Evolutionary conservation across 2,888 invertebrate genomes (phyloP), one percentile per base, ranked within the genome.

Genomic region (Tenthredo notha): DNA sequence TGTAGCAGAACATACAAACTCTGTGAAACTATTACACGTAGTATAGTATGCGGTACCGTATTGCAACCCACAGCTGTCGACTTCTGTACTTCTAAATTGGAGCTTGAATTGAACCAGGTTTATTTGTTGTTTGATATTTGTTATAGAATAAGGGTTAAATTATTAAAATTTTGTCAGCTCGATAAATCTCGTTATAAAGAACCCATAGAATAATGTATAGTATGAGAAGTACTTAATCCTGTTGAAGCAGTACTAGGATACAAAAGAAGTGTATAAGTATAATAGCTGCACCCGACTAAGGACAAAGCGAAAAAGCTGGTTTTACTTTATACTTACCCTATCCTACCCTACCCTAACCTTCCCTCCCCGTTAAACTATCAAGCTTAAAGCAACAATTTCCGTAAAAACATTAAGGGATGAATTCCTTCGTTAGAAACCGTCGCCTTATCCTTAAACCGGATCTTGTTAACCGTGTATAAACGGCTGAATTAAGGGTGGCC

Each of bases 381-480:
- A 54, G n/a, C 54, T 54, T 54, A 7, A 54, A 54, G 54, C 54
- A 54, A 54, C n/a, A 54, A 54, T 54, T 54, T 54, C n/a, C 54
- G 54, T 54, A n/a, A 54, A 54, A 54, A 54, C 54, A n/a, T 54
- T 54, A 54, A 54, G 54, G 54, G 54, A 54, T 54, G 54, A 54
- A 54, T 54, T 54, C 54, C 54, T 54, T 54, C 18, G 54, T 54
- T 54, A 54, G 54, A 54, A 54, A 61, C 25, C 61, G 61, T 61
- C 61, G 61, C 61, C 61, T 25, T 70, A 70, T 70, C 70, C 37
- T 37, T 37, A 18, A 18, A 37, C 70, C 70, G 37, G 37, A 70
- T 70, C 70, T 70, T 37, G 70, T 70, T 70, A 70, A 70, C 70
- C 70, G 70, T 70, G 33, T 70, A 70, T 37, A 70, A 70, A 37